phyloP scores from a whole-genome alignment of 2,797 vertebrate genomes.

The Clarias pachynema region DNA sequence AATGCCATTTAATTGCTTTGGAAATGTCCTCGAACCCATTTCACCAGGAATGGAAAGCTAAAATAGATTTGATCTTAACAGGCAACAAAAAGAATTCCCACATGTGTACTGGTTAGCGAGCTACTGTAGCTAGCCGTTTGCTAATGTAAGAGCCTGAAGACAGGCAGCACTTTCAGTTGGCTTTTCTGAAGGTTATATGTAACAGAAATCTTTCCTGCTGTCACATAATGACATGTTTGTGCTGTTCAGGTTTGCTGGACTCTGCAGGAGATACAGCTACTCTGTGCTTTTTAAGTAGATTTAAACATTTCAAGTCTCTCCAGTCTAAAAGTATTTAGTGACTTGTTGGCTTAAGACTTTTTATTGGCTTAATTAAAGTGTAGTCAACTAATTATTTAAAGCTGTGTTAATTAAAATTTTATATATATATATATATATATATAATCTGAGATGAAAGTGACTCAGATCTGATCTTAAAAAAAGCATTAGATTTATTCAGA shows the following conservation, averaged over 20 bases:
- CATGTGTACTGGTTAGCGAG: neutral
- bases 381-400: too few relatives aligned
- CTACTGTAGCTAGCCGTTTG: neutral
- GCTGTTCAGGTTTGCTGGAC: neutral
- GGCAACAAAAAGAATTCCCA: neutral
- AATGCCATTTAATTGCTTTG: neutral
- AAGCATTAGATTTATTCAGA: too few relatives aligned
- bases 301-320: too few relatives aligned
- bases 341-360: too few relatives aligned
- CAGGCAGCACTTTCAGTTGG: neutral
- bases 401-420: too few relatives aligned
- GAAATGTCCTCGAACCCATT: neutral
- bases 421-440: too few relatives aligned
- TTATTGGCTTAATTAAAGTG: too few relatives aligned
- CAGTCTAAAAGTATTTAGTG: too few relatives aligned
- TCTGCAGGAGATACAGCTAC: neutral
- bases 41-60: neutral
- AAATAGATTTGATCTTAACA: neutral
- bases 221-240: neutral
- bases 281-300: neutral
- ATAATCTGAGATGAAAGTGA: too few relatives aligned
- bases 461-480: too few relatives aligned
- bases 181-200: slow-evolving; percentile 5
- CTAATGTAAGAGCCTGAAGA: neutral
- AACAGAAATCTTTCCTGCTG: neutral